A percentile compares a stretch with the other conserved stretches of the same genome.
Evolutionary conservation across 2,888 invertebrate genomes (phyloP).

Genomic region (Mythimna loreyi): DNA sequence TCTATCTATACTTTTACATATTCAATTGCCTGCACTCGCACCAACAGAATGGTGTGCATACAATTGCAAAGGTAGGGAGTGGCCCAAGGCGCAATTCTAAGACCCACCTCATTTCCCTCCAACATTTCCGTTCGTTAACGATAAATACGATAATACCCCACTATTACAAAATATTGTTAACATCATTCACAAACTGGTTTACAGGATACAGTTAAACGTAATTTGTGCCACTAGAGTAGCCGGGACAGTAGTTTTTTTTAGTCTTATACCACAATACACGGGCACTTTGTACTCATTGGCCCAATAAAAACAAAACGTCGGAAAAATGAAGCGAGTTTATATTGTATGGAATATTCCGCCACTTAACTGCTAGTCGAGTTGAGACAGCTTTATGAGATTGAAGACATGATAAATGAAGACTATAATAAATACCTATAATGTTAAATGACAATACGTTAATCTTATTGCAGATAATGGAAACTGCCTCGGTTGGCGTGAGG

Average conservation of each 20-base stretch:
- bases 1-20: slow-evolving; percentile 49
- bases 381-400: slow-evolving; percentile 70
- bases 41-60: slow-evolving; percentile 67
- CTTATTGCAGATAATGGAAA: slow-evolving; percentile 95
- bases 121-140: slow-evolving; percentile 83
- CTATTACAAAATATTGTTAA: slow-evolving; percentile 84
- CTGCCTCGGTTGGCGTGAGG: slow-evolving; percentile 97
- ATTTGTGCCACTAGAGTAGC: slow-evolving; percentile 81
- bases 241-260: slow-evolving; percentile 68
- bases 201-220: slow-evolving; percentile 81
- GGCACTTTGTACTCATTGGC: slow-evolving; percentile 62
- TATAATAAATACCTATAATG: slow-evolving; percentile 61
- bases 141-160: slow-evolving; percentile 82
- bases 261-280: slow-evolving; percentile 61
- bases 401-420: slow-evolving; percentile 70
- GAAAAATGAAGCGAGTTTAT: slow-evolving; percentile 66
- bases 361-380: slow-evolving; percentile 57
- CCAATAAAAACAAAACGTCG: slow-evolving; percentile 68
- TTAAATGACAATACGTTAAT: slow-evolving; percentile 64
- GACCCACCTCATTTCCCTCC: slow-evolving; percentile 78
- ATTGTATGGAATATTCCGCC: slow-evolving; percentile 74
- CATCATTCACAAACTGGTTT: slow-evolving; percentile 80
- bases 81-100: slow-evolving; percentile 77
- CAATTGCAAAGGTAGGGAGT: slow-evolving; percentile 72
- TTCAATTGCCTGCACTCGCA: slow-evolving; percentile 65